Evolutionary conservation across 2,888 invertebrate genomes (phyloP).

Genomic region (Leistus spinibarbis): DNA sequence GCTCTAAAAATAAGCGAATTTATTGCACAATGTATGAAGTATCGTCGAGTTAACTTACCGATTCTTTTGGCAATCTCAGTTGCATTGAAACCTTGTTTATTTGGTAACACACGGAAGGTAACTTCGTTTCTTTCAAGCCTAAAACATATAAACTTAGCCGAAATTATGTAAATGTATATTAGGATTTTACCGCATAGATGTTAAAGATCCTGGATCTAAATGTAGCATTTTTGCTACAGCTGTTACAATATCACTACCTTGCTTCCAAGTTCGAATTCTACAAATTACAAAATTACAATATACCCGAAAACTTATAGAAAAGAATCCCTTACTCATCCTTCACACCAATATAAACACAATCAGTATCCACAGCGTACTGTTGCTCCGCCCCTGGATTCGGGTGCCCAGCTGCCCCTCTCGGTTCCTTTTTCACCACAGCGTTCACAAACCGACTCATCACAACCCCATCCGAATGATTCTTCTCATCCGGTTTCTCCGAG

Average conservation of each 20-base stretch:
- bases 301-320: too few species aligned
- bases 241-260: conserved; percentile 74
- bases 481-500: background rate
- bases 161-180: conserved; percentile 1
- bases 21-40: background rate
- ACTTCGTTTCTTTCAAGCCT: conserved; percentile 80
- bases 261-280: conserved; percentile 70
- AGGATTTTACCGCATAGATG: conserved; percentile 65
- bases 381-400: conserved; percentile 50
- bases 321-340: conserved; percentile 70
- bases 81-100: conserved; percentile 69
- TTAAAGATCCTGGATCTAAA: conserved; percentile 67
- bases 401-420: conserved; percentile 49
- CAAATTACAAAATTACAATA: too few species aligned
- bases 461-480: background rate
- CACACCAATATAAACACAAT: conserved; percentile 79
- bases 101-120: conserved; percentile 74
- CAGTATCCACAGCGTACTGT: conserved; percentile 70
- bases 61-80: conserved; percentile 69
- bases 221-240: conserved; percentile 73
- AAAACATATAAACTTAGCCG: conserved; percentile 48
- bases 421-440: conserved; percentile 53
- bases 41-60: conserved; percentile 58
- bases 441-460: conserved; percentile 12
- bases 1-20: conserved; percentile 55